Conservation (phyloP, 2,888 invertebrate genomes). For the Cryptocephalus primarius region DNA sequence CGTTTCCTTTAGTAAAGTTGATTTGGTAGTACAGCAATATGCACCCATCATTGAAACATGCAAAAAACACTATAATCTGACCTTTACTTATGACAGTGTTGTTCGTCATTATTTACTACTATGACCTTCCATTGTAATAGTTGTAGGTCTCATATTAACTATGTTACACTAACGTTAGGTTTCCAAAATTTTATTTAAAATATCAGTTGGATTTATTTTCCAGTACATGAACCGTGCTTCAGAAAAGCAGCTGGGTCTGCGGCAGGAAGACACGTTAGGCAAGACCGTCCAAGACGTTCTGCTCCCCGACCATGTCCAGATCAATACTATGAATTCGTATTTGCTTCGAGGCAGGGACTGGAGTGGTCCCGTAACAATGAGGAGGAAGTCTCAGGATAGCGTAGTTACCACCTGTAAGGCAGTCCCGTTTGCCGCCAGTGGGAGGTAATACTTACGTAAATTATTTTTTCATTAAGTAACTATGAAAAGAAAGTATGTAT, state of each 20-base stretch:
- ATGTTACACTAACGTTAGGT: too few species aligned
- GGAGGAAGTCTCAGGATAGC: conserved; percentile 68
- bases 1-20: too few species aligned
- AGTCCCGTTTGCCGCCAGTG: conserved; percentile 47
- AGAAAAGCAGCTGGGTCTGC: conserved; percentile 70
- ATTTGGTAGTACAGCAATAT: too few species aligned
- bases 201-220: conserved; percentile 14
- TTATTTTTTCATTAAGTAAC: neutral
- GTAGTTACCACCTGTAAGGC: conserved; percentile 64
- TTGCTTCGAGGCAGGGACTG: conserved; percentile 61
- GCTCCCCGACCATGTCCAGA: conserved; percentile 39
- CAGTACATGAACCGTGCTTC: conserved; percentile 83
- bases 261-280: conserved; percentile 50
- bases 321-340: conserved; percentile 48
- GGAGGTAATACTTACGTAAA: conserved; percentile 37
- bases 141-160: too few species aligned
- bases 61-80: too few species aligned
- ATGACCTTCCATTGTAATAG: too few species aligned
- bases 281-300: conserved; percentile 46
- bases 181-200: too few species aligned
- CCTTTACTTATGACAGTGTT: too few species aligned
- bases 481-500: neutral
- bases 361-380: conserved; percentile 62
- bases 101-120: too few species aligned
- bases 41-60: too few species aligned